Base-by-base conservation (phyloP, 2,888 invertebrate species). In the Hyalella azteca region DNA sequence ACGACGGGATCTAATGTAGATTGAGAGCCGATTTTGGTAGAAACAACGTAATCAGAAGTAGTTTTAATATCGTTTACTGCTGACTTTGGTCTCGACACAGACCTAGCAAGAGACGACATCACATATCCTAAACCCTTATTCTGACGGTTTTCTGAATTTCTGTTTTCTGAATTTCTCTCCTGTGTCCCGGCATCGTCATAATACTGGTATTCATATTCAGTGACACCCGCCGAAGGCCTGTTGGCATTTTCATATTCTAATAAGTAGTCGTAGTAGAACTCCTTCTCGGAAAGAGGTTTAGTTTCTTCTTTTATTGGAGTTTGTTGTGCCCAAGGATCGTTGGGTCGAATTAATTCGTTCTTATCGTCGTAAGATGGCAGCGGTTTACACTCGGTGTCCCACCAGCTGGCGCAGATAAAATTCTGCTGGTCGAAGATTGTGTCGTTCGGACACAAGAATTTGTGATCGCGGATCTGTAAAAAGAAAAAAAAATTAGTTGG, bases 401-500 rank as follows among this genome's bases (percentile, higher is more conserved):
- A 85, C 86, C 86, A 86, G 82, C 86, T 86, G 78, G 86, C 86
- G 84, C 86, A 86, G 79, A 86, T 86, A 54, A 86, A 85, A 79
- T 86, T 86, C 79, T 86, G 86, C 80, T 86, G 86, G 78, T 86
- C 94, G 89, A 94, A 94, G 87, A 95, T 92, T 1, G 95, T 95
- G 85, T 94, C 93, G 86, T 95, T 95, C 49, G 95, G 95, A 87
- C 95, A 95, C 87, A 95, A 91, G 90, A 95, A 95, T 87, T 94
- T 92, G 90, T 92, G 94, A 79, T 84, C 84, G 15, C 81, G 80
- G 36, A 82, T 81, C 84, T 84, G 83, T n/a, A 60, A 78, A 60
- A 5, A 77, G 54, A 54, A 2, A 77, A 48, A n/a, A n/a, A 2
- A 26, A 9, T 54, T 2, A n/a, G 5, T 39, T 39, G n/a, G n/a